phyloP scores from a whole-genome alignment of 2,888 invertebrate species.

The Rhopalosiphum nymphaeae region DNA sequence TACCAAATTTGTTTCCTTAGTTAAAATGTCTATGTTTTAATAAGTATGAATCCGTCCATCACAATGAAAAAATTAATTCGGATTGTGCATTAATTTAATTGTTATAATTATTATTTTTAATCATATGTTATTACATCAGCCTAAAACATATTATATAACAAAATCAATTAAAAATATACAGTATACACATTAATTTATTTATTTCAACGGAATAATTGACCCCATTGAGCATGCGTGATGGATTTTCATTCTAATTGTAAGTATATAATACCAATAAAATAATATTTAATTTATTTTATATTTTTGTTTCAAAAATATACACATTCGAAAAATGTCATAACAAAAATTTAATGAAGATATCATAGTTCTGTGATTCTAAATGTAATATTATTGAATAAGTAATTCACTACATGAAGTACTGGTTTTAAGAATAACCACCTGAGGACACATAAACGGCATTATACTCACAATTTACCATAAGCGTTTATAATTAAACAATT shows the following conservation, averaged over 20 bases:
- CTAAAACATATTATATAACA: background rate
- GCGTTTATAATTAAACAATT: slow-evolving; percentile 11
- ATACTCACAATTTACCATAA: background rate
- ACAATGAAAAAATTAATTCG: no score
- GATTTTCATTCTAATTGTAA: no score
- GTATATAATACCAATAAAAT: no score
- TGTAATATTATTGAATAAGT: background rate
- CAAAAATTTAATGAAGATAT: background rate
- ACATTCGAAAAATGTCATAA: background rate
- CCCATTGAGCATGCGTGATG: no score
- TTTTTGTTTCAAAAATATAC: background rate
- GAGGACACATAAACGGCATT: background rate
- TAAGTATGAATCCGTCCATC: no score
- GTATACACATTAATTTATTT: background rate
- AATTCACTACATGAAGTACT: background rate
- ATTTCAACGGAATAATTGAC: no score
- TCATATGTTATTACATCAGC: background rate
- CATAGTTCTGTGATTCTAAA: background rate
- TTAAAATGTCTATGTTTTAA: no score
- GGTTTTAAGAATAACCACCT: background rate
- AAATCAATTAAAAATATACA: background rate
- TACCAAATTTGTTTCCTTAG: no score
- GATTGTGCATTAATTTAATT: background rate
- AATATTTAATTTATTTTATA: background rate
- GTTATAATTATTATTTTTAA: slow-evolving; percentile 11